Evolutionary conservation across 2,113 vertebrate genomes (phyloP).

Genomic region (Sterrhoptilus dennistouni): DNA sequence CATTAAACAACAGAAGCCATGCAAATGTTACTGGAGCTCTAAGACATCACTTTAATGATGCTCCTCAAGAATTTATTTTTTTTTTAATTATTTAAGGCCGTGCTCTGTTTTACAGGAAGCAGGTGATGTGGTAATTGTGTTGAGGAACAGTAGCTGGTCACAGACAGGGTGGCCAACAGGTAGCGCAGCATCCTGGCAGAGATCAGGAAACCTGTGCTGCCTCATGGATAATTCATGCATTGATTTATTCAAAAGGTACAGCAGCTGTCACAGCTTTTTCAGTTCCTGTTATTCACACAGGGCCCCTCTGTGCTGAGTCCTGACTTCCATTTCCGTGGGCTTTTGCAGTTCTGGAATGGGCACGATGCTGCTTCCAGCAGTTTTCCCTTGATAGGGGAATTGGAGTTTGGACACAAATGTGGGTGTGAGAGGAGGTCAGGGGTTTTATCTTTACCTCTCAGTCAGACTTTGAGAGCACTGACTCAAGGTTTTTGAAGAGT

Average conservation of each 20-base stretch:
- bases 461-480: not conserved
- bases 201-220: not conserved
- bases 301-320: not conserved
- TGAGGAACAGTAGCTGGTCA: not conserved
- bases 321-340: not conserved
- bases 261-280: not conserved
- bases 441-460: not conserved
- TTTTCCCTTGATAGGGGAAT: not conserved
- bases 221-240: not conserved
- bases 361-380: not conserved
- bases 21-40: not conserved
- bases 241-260: constrained; percentile 8
- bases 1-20: not conserved
- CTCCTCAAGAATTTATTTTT: not conserved
- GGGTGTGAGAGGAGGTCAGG: not conserved
- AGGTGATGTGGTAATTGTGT: not conserved
- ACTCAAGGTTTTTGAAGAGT: not conserved
- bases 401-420: not conserved
- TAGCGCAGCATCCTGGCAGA: not conserved
- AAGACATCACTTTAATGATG: not conserved
- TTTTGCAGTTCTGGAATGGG: not conserved
- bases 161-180: not conserved
- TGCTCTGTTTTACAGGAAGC: not conserved
- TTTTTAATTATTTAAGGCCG: not conserved
- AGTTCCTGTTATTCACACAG: not conserved